Evolutionary conservation across 2,797 vertebrate genomes (phyloP), one percentile per base, ranked within the genome.

Genomic region (Tapirus indicus): DNA sequence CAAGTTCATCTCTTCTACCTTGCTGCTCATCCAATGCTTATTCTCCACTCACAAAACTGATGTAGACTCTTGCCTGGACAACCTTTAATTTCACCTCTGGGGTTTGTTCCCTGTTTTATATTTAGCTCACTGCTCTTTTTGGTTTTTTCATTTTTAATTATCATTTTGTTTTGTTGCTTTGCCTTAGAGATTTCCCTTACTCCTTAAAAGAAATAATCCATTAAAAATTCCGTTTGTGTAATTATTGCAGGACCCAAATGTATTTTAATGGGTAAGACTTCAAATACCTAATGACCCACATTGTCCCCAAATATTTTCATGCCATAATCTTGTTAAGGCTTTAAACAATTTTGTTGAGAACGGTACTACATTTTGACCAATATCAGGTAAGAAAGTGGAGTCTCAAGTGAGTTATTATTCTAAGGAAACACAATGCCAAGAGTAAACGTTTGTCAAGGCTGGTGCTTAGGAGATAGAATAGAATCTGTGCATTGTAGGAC

Each of bases 351-450:
- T 93, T 89, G 60, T 64, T 54, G 47, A 85, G 11, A 17, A 58
- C 93, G 44, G 25, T 68, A 29, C 32, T 94, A 18, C 27, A 52
- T 94, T 83, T 77, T 94, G 64, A 89, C 62, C 80, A 72, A 75
- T 47, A 77, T 88, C 44, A 88, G 49, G 71, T 78, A 35, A 94
- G 12, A 94, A 97, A 91, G 47, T 69, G 87, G 74, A 93, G 8
- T 83, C 41, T 96, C 20, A 88, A 62, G 58, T 94, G 47, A 97
- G 32, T 83, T 91, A 56, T 94, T 79, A 38, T 29, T 93, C 23
- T 86, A 68, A 94, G 49, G 8, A 79, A 27, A 88, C 7, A 83
- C 41, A 85, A 86, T 72, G 29, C 68, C 49, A 66, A 88, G n/a
- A 47, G 18, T 71, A 58, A 93, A 16, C 49, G 69, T 79, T 80